Evolutionary conservation across 2,797 vertebrate genomes (phyloP).

Genomic region (Anomalospiza imberbis): DNA sequence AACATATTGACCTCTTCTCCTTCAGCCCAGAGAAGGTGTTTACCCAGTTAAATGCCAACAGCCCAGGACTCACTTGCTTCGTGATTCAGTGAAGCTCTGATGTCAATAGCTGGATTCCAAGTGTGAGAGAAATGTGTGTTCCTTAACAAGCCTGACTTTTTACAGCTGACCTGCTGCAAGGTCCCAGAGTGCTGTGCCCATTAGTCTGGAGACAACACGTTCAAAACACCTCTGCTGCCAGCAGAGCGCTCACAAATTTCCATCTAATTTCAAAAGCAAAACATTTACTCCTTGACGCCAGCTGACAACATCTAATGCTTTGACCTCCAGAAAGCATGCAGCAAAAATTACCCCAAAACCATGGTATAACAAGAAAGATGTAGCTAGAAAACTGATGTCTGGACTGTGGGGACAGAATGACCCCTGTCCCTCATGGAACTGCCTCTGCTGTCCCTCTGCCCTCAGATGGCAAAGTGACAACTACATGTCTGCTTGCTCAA

Average conservation of each 20-base stretch:
- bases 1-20: neutral
- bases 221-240: neutral
- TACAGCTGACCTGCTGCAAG: neutral
- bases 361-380: neutral
- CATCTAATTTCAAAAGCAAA: neutral
- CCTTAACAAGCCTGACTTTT: conserved; percentile 13
- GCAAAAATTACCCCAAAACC: neutral
- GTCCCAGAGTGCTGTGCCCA: neutral
- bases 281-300: neutral
- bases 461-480: neutral
- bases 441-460: neutral
- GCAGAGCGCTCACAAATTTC: neutral
- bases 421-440: fast-evolving
- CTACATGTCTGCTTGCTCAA: neutral
- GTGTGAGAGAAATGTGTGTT: neutral
- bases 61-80: neutral
- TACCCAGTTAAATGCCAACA: neutral
- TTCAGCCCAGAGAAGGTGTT: neutral
- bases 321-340: neutral
- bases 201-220: neutral
- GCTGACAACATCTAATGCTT: neutral
- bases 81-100: neutral
- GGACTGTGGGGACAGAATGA: fast-evolving
- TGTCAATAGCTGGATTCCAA: neutral
- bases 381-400: neutral